Evolutionary conservation across 2,113 vertebrate genomes (phyloP), one percentile per base, ranked within the genome.

Genomic region (Nanorana parkeri): DNA sequence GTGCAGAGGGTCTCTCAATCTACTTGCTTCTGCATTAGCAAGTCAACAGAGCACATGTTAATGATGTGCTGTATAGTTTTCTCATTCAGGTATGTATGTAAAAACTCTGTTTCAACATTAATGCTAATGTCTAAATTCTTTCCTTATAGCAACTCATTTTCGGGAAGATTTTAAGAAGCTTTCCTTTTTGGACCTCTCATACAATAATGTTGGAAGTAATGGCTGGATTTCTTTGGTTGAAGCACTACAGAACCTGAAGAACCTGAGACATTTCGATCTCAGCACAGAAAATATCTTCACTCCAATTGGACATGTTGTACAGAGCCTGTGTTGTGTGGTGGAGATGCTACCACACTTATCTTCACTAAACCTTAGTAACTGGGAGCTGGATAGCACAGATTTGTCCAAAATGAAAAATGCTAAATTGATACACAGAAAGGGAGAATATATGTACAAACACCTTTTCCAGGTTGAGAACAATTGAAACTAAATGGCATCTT

Each of bases 141-240:
- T 29, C 13, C 66, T 67, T 78, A 16, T 61, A 89, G 88, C 83
- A 75, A 10, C 5, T 16, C 86, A 89, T 84, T 85, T 90, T 77
- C 71, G 65, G 24, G 81, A 77, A 16, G 41, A 41, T 61, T 83
- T 88, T 67, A 55, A 80, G 79, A 83, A 86, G 23, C 81, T 91
- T 17, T 77, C 88, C 77, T 84, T 85, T 74, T 36, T 92, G 85
- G 85, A 88, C 84, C 66, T 91, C 28, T 83, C 84, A 1, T 85
- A 84, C 67, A 89, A 90, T 17, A 73, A 63, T 80, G 74, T 86
- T 68, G 88, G 68, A 81, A 90, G 76, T 23, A 54, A 89, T 1
- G 87, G 87, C 19, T 90, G 86, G 87, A 78, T 90, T 73, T 51
- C 26, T 61, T 86, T 93, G 81, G 77, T 87, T 81, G 52, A 64